Evolutionary conservation across 2,113 vertebrate species (phyloP).

Genomic region (Actenoides hombroni): DNA sequence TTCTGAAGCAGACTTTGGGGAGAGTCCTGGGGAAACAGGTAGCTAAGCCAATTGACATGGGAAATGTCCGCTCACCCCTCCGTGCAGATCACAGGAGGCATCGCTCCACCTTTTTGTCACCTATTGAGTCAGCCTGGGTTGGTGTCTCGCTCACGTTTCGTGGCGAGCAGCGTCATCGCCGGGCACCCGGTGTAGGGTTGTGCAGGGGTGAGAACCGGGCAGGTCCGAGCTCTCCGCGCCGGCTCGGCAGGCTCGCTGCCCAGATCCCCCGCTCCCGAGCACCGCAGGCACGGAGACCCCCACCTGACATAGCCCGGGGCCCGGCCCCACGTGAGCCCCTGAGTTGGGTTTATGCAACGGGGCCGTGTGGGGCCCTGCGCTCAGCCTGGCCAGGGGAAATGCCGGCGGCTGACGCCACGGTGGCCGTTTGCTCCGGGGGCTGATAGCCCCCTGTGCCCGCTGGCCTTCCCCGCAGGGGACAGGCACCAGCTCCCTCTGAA

Average conservation of each 20-base stretch:
- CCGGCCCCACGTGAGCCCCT: rapidly evolving
- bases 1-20: not conserved
- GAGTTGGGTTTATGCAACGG: rapidly evolving
- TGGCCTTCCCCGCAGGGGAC: not conserved
- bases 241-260: not conserved
- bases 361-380: no score
- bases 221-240: not conserved
- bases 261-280: rapidly evolving
- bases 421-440: not conserved
- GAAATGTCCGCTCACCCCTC: not conserved
- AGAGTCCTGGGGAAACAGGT: not conserved
- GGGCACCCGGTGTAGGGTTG: not conserved
- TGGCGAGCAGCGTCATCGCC: rapidly evolving
- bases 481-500: rapidly evolving
- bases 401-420: no score
- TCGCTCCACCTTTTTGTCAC: not conserved
- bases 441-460: not conserved
- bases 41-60: rapidly evolving
- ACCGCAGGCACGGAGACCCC: not conserved
- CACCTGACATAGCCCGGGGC: rapidly evolving
- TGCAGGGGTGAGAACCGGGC: not conserved
- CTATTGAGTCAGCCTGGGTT: not conserved
- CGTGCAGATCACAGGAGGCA: rapidly evolving
- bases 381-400: no score
- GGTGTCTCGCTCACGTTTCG: not conserved